Evolutionary conservation across 1,140 invertebrate genomes (phyloP).

Genomic region (Akabosia matsudoensis): DNA sequence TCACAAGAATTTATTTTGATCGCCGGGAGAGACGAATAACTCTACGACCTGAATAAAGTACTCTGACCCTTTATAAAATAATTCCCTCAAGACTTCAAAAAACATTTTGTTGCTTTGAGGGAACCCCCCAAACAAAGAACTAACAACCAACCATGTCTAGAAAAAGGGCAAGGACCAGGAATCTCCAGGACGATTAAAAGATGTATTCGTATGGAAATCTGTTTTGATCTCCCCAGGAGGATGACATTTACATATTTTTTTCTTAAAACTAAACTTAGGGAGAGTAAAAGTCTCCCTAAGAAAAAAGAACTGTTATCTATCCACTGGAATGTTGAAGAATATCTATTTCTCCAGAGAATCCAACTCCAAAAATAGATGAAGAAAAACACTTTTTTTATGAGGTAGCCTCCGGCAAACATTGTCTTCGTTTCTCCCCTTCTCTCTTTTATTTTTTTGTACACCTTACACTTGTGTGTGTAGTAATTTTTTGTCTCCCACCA

Average conservation of each 20-base stretch:
- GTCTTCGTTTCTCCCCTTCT: background rate
- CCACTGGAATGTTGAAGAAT: background rate
- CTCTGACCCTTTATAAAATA: background rate
- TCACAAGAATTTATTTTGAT: background rate
- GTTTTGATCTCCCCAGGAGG: background rate
- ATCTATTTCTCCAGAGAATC: background rate
- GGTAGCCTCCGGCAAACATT: background rate
- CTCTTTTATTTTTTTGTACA: background rate
- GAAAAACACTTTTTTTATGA: background rate
- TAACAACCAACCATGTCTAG: background rate
- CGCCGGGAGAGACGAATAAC: background rate
- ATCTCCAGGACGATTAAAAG: background rate
- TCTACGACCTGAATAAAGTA: background rate
- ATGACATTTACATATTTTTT: background rate
- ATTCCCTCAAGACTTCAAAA: background rate
- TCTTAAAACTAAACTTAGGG: background rate
- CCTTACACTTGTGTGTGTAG: background rate
- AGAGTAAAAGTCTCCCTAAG: background rate
- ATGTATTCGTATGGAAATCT: background rate
- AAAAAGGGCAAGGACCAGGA: conserved; percentile 3
- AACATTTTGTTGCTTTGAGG: background rate
- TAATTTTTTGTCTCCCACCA: background rate
- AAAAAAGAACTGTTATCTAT: background rate
- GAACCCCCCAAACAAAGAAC: background rate
- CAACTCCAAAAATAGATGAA: background rate